A percentile compares a stretch with the other conserved stretches of the same genome.
Conservation (phyloP, 2,113 vertebrate species). For the Melospiza georgiana region DNA sequence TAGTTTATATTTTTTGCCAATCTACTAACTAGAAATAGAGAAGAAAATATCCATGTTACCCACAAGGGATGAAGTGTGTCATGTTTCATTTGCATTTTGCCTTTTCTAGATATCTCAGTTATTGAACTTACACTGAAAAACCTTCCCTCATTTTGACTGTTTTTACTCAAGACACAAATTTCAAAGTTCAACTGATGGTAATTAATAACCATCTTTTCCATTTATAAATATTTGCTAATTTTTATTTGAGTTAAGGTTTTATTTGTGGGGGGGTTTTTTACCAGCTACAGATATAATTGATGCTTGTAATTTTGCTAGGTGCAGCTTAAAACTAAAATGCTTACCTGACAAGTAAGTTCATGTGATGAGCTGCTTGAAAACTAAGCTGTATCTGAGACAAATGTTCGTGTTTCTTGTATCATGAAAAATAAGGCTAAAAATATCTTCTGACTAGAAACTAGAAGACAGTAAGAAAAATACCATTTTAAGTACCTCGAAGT, state of each 20-base stretch:
- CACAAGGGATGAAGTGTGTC: neutral
- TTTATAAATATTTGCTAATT: neutral
- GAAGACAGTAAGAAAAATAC: neutral
- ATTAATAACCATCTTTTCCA: neutral
- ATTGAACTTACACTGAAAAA: neutral
- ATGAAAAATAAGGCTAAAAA: neutral
- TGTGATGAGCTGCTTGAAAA: neutral
- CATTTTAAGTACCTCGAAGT: neutral
- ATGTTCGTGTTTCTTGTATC: neutral
- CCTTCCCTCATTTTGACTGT: neutral
- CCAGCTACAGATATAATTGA: neutral
- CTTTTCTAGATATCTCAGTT: neutral
- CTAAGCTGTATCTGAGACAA: neutral
- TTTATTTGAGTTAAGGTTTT: neutral
- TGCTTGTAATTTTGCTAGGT: neutral
- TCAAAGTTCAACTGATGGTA: neutral
- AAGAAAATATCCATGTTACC: neutral
- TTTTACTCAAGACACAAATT: neutral
- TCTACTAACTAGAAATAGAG: neutral
- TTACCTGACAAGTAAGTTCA: neutral
- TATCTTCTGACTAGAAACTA: neutral
- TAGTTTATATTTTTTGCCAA: neutral
- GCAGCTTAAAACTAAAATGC: neutral
- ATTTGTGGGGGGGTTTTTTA: fast-evolving
- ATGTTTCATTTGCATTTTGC: neutral